Evolutionary conservation across 2,113 vertebrate species (phyloP), one percentile per base, ranked within the genome.

Genomic region (Pogonocichla stellata): DNA sequence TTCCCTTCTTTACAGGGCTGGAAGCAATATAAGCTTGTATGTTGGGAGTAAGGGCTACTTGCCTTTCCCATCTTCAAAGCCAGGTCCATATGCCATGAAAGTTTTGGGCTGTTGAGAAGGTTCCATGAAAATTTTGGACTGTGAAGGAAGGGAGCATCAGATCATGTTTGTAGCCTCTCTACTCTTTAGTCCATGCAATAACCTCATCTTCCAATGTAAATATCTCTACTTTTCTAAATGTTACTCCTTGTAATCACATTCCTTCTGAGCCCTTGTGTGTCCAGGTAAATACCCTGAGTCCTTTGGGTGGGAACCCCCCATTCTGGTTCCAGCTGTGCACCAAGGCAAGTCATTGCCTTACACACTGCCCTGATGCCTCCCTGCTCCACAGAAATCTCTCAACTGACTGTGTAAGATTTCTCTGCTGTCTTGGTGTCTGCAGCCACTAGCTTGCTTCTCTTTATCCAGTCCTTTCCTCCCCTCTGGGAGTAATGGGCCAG

Each of bases 321-420:
- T 50, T 58, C 57, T 43, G 61, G 9, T 17, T 66, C 51, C 48
- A 48, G 65, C 31, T 43, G n/a, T 43, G 24, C 22, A 8, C 70
- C 31, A n/a, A 38, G 70, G 12, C 6, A 4, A 4, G 8, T 17
- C 12, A 13, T 19, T 57, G 45, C n/a, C 69, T 60, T 47, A 15
- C 31, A 29, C 14, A 1, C 33, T 8, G 31, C 60, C 60, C n/a
- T 19, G 57, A 18, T 43, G 31, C 45, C 72, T 88, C 36, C 29
- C 45, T 25, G 18, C 25, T 80, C 22, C 20, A 33, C 66, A 80
- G 54, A 66, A 88, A 70, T 31, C 34, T 61, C 82, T 79, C 61
- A 28, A 40, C 14, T 0, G 0, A 4, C 34, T 66, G 5, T 6
- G 3, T 9, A 19, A 47, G 42, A 26, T 77, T 86, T 48, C 60